A percentile compares a stretch with the other conserved stretches of the same genome.
These are phyloP conservation scores for Leptinotarsa juncta DNA, from an alignment of 2,888 invertebrate species.

Conservation along the genomic window DNA sequence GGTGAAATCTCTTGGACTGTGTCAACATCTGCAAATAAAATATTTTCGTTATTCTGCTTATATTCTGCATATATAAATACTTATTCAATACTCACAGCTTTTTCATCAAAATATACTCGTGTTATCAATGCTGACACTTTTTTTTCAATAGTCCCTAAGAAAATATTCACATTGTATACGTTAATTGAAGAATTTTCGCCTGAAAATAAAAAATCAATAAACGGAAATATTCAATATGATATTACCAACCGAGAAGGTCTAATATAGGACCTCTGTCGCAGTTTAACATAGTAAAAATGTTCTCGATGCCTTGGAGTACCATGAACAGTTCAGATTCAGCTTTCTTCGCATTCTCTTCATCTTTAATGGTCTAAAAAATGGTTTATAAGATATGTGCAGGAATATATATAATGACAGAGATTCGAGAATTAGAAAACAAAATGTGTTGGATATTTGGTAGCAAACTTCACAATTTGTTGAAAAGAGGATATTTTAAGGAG, in stretches of 20 bases:
- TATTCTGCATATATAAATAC: not conserved
- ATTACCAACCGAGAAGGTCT: constrained; percentile 72
- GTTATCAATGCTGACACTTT: constrained; percentile 76
- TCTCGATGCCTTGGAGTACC: constrained; percentile 51
- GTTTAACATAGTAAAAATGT: constrained; percentile 72
- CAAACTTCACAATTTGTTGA: too few relatives aligned
- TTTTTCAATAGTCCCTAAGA: constrained; percentile 85
- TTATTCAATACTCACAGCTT: constrained; percentile 47
- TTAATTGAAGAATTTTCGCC: constrained; percentile 78
- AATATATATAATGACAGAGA: too few relatives aligned
- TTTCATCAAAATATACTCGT: constrained; percentile 66
- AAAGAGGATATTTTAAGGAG: too few relatives aligned
- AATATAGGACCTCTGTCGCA: constrained; percentile 81
- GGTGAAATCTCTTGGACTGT: constrained; percentile 35
- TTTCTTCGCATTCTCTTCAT: constrained; percentile 50
- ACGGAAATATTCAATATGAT: not conserved
- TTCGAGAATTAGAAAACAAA: too few relatives aligned
- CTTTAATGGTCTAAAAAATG: constrained; percentile 46
- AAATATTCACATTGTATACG: constrained; percentile 82
- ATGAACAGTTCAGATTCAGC: constrained; percentile 50
- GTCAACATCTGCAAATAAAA: constrained; percentile 38
- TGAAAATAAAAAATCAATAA: constrained; percentile 44
- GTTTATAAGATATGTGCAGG: not conserved
- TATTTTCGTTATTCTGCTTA: not conserved
- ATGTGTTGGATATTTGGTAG: too few relatives aligned